These are phyloP conservation scores for Lasioglossum zephyrum DNA, from an alignment of 2,888 invertebrate genomes.

Conservation along the genomic window DNA sequence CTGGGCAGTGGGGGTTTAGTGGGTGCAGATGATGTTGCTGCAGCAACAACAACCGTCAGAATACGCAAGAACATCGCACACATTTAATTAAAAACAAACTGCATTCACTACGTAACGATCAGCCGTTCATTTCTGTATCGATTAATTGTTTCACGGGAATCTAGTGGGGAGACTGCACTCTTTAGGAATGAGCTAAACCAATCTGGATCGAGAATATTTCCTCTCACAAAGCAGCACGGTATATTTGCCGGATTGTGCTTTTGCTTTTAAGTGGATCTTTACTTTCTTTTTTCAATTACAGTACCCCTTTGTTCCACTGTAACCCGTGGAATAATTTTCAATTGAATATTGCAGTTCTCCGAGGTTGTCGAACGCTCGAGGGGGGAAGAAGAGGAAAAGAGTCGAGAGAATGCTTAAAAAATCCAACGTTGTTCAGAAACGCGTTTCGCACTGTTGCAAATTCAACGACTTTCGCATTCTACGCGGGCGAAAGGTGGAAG, in stretches of 20 bases:
- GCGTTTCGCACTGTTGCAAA: slow-evolving; percentile 3
- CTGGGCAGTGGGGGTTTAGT: too few relatives aligned
- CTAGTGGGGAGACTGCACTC: not conserved
- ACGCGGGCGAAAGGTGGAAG: not conserved
- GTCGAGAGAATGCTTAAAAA: not conserved
- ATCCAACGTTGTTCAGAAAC: slow-evolving; percentile 8
- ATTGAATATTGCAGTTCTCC: not conserved
- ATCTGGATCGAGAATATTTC: not conserved
- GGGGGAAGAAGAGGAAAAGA: not conserved
- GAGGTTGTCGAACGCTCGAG: not conserved
- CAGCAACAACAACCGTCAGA: not conserved
- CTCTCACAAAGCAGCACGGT: not conserved
- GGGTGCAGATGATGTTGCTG: too few relatives aligned
- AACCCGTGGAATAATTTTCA: not conserved
- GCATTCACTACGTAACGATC: not conserved
- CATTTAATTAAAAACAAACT: not conserved
- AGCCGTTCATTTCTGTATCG: not conserved
- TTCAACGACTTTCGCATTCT: slow-evolving; percentile 10
- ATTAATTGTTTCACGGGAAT: not conserved
- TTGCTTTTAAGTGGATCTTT: not conserved
- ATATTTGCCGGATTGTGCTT: not conserved
- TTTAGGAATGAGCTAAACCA: not conserved
- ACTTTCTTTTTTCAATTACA: not conserved
- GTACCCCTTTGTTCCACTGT: not conserved
- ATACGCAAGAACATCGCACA: not conserved